These are phyloP conservation scores for Chalcosyrphus nemorum DNA, from an alignment of 2,888 invertebrate species.

Conservation along the genomic window DNA sequence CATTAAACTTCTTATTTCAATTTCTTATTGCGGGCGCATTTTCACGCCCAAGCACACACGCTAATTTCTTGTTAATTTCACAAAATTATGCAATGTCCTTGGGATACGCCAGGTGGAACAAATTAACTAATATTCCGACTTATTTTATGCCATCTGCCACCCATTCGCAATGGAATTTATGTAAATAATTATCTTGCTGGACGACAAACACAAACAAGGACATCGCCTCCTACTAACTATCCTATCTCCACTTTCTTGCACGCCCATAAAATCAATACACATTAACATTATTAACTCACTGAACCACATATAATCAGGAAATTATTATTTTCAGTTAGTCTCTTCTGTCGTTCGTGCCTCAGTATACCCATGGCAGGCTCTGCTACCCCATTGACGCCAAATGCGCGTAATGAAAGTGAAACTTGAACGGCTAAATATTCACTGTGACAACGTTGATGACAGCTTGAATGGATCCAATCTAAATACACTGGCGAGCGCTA, in stretches of 20 bases:
- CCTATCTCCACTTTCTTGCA: neutral
- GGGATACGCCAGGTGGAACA: constrained; percentile 39
- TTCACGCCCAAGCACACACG: constrained; percentile 5
- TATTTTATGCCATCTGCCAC: constrained; percentile 35
- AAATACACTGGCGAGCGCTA: constrained; percentile 89
- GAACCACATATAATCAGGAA: constrained; percentile 47
- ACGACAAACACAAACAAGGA: neutral
- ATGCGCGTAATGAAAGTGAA: constrained; percentile 20
- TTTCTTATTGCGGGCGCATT: constrained; percentile 10
- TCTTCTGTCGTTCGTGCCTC: neutral
- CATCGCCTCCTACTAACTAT: neutral
- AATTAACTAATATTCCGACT: constrained; percentile 40
- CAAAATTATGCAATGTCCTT: constrained; percentile 6
- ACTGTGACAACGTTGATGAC: constrained; percentile 55
- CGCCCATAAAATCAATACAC: constrained; percentile 43
- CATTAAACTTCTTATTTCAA: constrained; percentile 20
- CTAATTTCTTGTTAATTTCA: constrained; percentile 25
- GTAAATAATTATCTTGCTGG: constrained; percentile 11
- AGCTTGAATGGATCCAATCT: constrained; percentile 92
- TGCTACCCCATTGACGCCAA: neutral
- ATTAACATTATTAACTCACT: constrained; percentile 49
- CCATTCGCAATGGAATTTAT: constrained; percentile 36
- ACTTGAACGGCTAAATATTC: constrained; percentile 11
- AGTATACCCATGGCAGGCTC: too few relatives aligned
- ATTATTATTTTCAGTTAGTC: constrained; percentile 40